Base-by-base conservation (phyloP, 2,113 vertebrate genomes). In the Grantiella picta region DNA sequence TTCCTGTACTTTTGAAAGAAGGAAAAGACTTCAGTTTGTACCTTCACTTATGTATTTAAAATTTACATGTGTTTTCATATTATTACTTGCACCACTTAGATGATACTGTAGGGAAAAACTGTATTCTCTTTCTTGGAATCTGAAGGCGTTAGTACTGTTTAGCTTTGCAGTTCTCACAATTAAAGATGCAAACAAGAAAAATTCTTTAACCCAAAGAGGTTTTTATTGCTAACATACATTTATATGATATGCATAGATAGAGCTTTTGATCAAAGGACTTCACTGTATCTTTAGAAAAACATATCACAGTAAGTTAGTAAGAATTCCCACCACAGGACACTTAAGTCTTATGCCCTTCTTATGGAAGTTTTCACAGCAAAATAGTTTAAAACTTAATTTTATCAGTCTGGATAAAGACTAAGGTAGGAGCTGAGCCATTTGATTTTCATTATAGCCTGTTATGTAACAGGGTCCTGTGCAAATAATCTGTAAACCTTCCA, bases 341-440 rank as follows among this genome's bases (percentile, higher is more conserved):
- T 7, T 73, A 86, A 76, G 77, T 94, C 65, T 83, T 91, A 63
- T 94, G 78, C 49, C 52, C 72, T 42, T 69, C 47, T 92, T 91
- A 76, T 40, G 75, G 87, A 96, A 71, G 33, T 76, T 92, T 75
- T 57, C 61, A 25, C 9, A 49, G 52, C 9, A 78, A 52, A 78
- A 52, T 56, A 66, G 23, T 73, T 90, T 81, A 63, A 60, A 94
- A 78, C 21, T 65, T 88, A 69, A 21, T 68, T 86, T 90, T 18
- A n/a, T 38, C 64, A 56, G 11, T 54, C 45, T 76, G 45, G 53
- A 60, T 85, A 82, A 85, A 86, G 85, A 24, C 29, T 33, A 65
- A 59, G 17, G 33, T 64, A 72, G 36, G 42, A 76, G n/a, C 31
- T 73, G 38, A 84, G 33, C 28, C 61, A 38, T 75, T 38, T 70